Base-by-base conservation (phyloP, 2,797 vertebrate species). In the Squalus acanthias region DNA sequence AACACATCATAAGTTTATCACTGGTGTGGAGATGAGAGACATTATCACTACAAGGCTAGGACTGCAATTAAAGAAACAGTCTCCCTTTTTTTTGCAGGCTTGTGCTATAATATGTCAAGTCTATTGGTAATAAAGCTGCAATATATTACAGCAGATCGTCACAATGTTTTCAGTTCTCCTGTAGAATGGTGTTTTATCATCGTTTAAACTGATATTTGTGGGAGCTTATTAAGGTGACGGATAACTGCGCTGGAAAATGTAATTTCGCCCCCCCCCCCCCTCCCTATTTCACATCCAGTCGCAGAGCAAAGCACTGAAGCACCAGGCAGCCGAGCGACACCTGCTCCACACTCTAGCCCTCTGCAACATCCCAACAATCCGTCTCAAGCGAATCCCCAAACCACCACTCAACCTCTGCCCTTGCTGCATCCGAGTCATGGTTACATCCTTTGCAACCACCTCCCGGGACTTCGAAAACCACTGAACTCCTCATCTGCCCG, bases 1-100 rank as follows among this genome's bases (percentile, higher is more conserved):
- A 95, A 95, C 94, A 57, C 50, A 95, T 95, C 26, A 95, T 22
- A 50, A 76, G 94, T 95, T 95, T 95, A 76, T 95, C 94, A 57
- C 94, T 95, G 6, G 50, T 95, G 94, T 95, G 70, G 29, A 95
- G 94, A 95, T 95, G 94, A 57, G 70, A 76, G 50, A 95, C 53
- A 76, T 95, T 95, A 76, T 95, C 70, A 57, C 94, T n/a, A n/a
- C 24, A 9, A 74, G 50, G 46, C 26, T 53, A 69, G 50, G 70
- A 13, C 46, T 57, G 50, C 94, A 95, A 76, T 95, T 74, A 95
- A 95, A 72, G 70, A 95, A 76, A 76, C 70, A 8, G 70, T 95
- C 33, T 20, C 70, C 94, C 39, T 39, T 33, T 15, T 57, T 57
- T 74, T 17, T 57, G 70, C 50, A 9, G 29, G 1, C 46, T 57